Evolutionary conservation across 2,888 invertebrate species (phyloP).

Genomic region (Trichacis sp.): DNA sequence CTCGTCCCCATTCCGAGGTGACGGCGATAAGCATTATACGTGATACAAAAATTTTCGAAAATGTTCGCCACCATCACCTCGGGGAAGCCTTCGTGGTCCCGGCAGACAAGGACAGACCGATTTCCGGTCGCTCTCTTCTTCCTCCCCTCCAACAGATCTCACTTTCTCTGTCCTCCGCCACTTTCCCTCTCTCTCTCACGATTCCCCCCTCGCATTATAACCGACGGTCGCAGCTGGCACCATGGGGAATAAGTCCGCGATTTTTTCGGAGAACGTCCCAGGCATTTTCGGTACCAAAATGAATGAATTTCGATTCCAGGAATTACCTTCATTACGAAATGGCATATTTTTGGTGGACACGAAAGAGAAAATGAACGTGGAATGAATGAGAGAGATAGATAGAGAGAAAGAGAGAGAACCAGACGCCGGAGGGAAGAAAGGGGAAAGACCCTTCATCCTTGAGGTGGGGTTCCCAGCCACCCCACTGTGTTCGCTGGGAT

Average conservation of each 20-base stretch:
- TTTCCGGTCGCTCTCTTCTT: conserved; percentile 56
- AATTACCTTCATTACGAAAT: no score
- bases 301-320: no score
- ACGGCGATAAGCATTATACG: no score
- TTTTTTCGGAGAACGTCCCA: conserved; percentile 3
- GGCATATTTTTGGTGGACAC: background rate
- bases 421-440: conserved; percentile 32
- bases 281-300: no score
- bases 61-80: no score
- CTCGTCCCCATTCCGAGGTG: background rate
- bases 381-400: conserved; percentile 15
- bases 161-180: conserved; percentile 30
- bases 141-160: conserved; percentile 30
- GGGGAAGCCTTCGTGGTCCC: conserved; percentile 43
- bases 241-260: no score
- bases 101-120: conserved; percentile 57
- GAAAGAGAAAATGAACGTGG: no score
- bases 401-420: conserved; percentile 27
- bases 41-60: no score
- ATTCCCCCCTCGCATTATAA: no score
- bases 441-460: conserved; percentile 55
- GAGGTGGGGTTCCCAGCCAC: conserved; percentile 62
- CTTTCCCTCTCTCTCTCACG: conserved; percentile 20
- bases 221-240: conserved; percentile 6
- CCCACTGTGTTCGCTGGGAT: conserved; percentile 65